Evolutionary conservation across 2,797 vertebrate species (phyloP).

Genomic region (Labroides dimidiatus): DNA sequence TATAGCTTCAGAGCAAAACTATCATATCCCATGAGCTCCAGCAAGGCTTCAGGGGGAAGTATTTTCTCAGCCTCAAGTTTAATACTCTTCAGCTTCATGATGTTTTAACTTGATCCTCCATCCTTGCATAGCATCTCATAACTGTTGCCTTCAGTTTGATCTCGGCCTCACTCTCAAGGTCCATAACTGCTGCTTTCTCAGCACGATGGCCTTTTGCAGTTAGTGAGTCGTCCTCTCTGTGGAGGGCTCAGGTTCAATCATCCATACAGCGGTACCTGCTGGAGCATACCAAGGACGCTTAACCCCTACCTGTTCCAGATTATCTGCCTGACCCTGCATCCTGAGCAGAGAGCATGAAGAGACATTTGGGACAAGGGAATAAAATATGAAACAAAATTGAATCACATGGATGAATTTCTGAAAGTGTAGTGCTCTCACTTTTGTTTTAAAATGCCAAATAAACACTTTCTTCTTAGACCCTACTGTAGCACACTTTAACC

Average conservation of each 20-base stretch:
- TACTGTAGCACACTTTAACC: no score
- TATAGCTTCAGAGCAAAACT: conserved; percentile 47
- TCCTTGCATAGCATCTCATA: conserved; percentile 24
- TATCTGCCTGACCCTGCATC: conserved; percentile 36
- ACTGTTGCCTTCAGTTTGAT: conserved; percentile 28
- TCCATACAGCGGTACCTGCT: conserved; percentile 46
- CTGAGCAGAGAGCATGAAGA: conserved; percentile 8
- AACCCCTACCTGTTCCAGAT: conserved; percentile 50
- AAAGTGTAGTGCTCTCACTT: conserved; percentile 1
- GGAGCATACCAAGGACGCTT: conserved; percentile 64
- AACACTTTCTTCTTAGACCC: not conserved
- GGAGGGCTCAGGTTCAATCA: conserved; percentile 59
- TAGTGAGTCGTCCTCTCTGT: conserved; percentile 39
- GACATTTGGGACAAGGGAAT: conserved; percentile 7
- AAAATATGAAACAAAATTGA: conserved; percentile 33
- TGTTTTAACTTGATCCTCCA: conserved; percentile 33
- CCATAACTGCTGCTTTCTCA: conserved; percentile 53
- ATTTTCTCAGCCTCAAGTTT: conserved; percentile 32
- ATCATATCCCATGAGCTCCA: conserved; percentile 24
- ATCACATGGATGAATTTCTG: conserved; percentile 37
- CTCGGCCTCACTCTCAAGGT: conserved; percentile 42
- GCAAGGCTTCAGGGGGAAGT: conserved; percentile 37
- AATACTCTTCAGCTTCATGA: conserved; percentile 24
- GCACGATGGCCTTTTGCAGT: conserved; percentile 58
- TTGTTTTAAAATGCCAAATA: conserved; percentile 2